These are phyloP conservation scores for Montifringilla adamsi DNA, from an alignment of 2,113 vertebrate genomes.

Conservation along the genomic window DNA sequence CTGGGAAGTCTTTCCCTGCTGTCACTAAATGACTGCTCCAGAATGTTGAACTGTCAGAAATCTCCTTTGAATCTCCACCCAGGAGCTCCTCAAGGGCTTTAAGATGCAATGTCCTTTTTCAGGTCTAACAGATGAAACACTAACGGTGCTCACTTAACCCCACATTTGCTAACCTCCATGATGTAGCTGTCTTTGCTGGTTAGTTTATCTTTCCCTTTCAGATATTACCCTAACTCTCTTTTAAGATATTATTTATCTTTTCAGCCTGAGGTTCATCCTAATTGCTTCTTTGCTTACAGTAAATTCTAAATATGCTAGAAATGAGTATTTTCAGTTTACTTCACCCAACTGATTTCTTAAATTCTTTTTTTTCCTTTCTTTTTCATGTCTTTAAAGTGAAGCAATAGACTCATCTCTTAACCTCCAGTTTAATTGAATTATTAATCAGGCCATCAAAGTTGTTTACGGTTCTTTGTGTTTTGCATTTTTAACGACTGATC, in stretches of 20 bases:
- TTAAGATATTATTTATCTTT: not conserved
- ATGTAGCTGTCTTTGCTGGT: not conserved
- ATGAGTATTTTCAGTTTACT: not conserved
- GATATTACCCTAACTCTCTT: not conserved
- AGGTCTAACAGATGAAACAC: not conserved
- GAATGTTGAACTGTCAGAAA: not conserved
- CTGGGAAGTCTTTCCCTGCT: not conserved
- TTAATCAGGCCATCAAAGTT: not conserved
- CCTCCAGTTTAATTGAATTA: not conserved
- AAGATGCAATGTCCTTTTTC: not conserved
- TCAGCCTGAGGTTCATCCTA: not conserved
- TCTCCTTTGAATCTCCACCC: not conserved
- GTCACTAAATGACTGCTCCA: not conserved
- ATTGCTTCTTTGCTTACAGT: not conserved
- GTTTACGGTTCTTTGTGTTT: not conserved
- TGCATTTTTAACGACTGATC: not conserved
- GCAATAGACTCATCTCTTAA: not conserved
- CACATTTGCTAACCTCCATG: not conserved
- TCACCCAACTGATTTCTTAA: not conserved
- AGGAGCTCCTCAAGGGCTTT: not conserved
- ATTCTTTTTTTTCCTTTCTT: not conserved
- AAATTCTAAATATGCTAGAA: not conserved
- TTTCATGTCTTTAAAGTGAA: not conserved
- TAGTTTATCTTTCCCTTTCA: not conserved
- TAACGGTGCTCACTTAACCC: not conserved